These are phyloP conservation scores for Sinonovacula constricta DNA, from an alignment of 1,140 invertebrate genomes.

Conservation along the genomic window DNA sequence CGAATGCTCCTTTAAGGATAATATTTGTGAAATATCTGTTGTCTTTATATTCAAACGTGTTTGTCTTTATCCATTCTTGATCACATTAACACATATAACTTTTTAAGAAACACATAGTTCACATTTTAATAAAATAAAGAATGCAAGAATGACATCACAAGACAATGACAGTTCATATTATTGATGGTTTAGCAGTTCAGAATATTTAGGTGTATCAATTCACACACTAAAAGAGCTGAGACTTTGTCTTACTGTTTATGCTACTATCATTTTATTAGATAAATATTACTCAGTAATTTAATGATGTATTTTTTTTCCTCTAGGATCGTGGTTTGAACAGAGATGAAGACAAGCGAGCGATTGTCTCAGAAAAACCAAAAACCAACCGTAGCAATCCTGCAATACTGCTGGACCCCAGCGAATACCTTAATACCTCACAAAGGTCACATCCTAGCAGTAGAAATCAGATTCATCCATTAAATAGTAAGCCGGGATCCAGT, in stretches of 20 bases:
- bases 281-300: not conserved
- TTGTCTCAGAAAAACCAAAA: not conserved
- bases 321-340: constrained; percentile 33
- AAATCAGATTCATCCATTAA: constrained; percentile 34
- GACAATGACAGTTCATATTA: not conserved
- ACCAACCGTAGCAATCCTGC: not conserved
- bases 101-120: too few species aligned
- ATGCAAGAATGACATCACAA: not conserved
- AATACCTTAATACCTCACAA: constrained; percentile 2
- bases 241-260: too few species aligned
- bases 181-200: not conserved
- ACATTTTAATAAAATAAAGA: not conserved
- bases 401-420: constrained; percentile 33
- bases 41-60: too few species aligned
- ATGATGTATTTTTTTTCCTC: not conserved
- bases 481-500: not conserved
- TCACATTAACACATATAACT: too few species aligned
- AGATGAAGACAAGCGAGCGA: constrained; percentile 35
- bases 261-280: not conserved
- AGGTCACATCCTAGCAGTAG: constrained; percentile 5
- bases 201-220: not conserved
- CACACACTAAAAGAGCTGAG: too few species aligned
- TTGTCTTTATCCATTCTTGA: too few species aligned
- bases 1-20: too few species aligned
- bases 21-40: too few species aligned